These are phyloP conservation scores for Acanthosoma haemorrhoidale DNA, from an alignment of 2,888 invertebrate genomes.

Conservation along the genomic window DNA sequence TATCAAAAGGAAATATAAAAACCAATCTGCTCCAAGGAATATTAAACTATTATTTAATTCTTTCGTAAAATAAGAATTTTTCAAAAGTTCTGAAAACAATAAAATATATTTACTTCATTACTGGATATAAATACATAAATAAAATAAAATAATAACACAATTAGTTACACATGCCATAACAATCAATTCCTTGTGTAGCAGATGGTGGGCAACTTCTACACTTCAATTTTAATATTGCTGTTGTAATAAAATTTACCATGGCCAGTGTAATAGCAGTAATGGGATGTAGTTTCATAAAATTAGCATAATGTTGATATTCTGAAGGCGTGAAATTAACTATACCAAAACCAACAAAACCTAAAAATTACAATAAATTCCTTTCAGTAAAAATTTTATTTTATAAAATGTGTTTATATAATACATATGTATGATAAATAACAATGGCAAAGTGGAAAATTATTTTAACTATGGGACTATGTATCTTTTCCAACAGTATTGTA, in stretches of 20 bases:
- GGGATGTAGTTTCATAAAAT: neutral
- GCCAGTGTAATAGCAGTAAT: neutral
- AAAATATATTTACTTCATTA: neutral
- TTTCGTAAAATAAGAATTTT: neutral
- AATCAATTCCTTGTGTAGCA: neutral
- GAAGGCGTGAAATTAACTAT: neutral
- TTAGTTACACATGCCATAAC: neutral
- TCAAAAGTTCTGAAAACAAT: neutral
- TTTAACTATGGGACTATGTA: no score
- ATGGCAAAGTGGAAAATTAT: no score
- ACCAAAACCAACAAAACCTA: neutral
- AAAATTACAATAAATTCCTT: no score
- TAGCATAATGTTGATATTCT: neutral
- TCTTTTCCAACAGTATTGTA: no score
- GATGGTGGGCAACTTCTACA: neutral
- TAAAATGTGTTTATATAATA: no score
- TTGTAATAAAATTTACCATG: neutral
- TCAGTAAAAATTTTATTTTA: no score
- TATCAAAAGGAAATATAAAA: constrained; percentile 39
- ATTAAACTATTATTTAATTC: constrained; percentile 26
- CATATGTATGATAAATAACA: no score
- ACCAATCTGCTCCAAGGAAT: constrained; percentile 38
- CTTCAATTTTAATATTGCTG: neutral
- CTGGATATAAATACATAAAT: neutral
- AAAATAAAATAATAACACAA: neutral